phyloP scores from a whole-genome alignment of 2,113 vertebrate genomes.

The Cairina moschata region DNA sequence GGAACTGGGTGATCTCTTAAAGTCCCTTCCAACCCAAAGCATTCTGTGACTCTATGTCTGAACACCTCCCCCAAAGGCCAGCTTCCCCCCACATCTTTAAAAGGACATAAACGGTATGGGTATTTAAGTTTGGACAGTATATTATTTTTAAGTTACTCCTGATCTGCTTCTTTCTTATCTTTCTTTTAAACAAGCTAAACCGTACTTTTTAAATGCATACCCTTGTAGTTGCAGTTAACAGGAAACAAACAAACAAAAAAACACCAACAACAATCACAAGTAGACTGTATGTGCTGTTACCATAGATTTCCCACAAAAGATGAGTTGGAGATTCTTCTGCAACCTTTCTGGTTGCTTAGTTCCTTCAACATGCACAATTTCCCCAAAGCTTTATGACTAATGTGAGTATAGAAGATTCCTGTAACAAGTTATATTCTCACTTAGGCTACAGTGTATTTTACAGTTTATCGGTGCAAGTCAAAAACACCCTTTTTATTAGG shows the following conservation, averaged over 20 bases:
- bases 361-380: background rate
- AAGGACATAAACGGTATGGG: background rate
- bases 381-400: background rate
- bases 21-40: background rate
- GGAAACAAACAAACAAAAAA: background rate
- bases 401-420: background rate
- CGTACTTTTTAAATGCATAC: background rate
- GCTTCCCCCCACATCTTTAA: background rate
- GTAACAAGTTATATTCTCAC: background rate
- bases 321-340: background rate
- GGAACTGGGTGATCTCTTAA: background rate
- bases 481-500: constrained; percentile 31
- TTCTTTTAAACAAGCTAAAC: background rate
- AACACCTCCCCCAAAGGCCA: background rate
- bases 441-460: background rate
- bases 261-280: background rate
- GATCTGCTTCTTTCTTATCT: background rate
- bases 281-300: background rate
- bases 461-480: background rate
- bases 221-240: background rate
- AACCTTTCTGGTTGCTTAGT: background rate
- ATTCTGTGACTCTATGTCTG: background rate
- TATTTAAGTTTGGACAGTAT: background rate
- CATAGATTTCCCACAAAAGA: background rate
- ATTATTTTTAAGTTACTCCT: background rate